Evolutionary conservation across 1,140 invertebrate species (phyloP).

Genomic region (Lepidurus couesii): DNA sequence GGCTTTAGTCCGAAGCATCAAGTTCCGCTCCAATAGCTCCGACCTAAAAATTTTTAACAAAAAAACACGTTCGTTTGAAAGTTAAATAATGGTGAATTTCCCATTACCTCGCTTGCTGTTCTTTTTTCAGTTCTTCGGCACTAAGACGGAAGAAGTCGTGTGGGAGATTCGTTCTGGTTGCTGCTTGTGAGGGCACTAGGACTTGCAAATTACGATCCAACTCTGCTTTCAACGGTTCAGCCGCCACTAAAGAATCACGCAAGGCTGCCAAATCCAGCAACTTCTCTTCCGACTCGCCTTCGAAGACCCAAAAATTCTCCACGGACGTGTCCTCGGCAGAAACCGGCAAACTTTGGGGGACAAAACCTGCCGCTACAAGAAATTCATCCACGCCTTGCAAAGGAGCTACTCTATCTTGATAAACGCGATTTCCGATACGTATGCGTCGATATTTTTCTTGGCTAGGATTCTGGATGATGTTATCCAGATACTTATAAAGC

Average conservation of each 20-base stretch:
- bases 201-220: conserved; percentile 66
- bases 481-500: conserved; percentile 81
- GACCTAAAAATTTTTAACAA: conserved; percentile 47
- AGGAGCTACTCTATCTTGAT: conserved; percentile 69
- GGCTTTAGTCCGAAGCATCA: conserved; percentile 81
- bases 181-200: conserved; percentile 67
- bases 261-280: conserved; percentile 51
- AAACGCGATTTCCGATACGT: conserved; percentile 70
- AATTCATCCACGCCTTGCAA: conserved; percentile 77
- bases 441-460: conserved; percentile 90
- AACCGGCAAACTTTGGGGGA: conserved; percentile 47
- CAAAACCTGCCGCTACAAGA: conserved; percentile 75
- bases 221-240: conserved; percentile 73
- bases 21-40: conserved; percentile 70
- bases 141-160: conserved; percentile 72
- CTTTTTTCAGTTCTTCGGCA: conserved; percentile 73
- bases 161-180: conserved; percentile 63
- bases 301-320: conserved; percentile 39
- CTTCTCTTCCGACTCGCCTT: background rate
- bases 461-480: conserved; percentile 74
- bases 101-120: conserved; percentile 64
- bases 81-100: background rate
- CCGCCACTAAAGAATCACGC: conserved; percentile 65
- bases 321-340: conserved; percentile 34
- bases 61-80: background rate